phyloP scores from a whole-genome alignment of 2,113 vertebrate species.

The Accipiter cooperii region DNA sequence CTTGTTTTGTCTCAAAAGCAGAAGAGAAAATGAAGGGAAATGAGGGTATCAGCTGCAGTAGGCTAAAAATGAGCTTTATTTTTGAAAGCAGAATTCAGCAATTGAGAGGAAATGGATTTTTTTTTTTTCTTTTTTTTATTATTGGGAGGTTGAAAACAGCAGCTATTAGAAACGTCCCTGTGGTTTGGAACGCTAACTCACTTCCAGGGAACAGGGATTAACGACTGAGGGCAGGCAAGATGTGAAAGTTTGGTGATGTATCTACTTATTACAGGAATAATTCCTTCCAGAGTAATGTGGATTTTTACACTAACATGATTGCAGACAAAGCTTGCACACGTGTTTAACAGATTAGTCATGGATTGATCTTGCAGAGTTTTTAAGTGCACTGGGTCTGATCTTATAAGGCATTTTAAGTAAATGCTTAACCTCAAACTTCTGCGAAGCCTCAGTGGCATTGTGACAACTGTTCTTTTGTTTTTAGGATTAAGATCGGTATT shows the following conservation, averaged over 20 bases:
- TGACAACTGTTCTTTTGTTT: slow-evolving; percentile 5
- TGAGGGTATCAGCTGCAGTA: background rate
- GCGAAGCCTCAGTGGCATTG: background rate
- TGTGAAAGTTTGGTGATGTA: background rate
- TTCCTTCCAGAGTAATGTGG: background rate
- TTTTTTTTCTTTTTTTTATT: background rate
- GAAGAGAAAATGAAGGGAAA: background rate
- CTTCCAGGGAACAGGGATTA: background rate
- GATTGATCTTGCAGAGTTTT: background rate
- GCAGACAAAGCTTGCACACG: background rate
- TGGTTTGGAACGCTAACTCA: background rate
- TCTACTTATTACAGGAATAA: background rate
- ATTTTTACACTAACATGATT: background rate
- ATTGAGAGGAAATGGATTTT: background rate
- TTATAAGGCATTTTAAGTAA: slow-evolving; percentile 9
- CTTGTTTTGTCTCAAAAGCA: background rate
- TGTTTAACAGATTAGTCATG: background rate
- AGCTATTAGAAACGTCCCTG: background rate
- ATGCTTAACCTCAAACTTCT: slow-evolving; percentile 8
- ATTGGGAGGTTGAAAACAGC: background rate
- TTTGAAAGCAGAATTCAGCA: background rate
- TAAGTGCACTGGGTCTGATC: background rate
- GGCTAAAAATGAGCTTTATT: background rate
- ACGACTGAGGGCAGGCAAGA: background rate
- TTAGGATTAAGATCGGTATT: background rate